Evolutionary conservation across 1,140 invertebrate genomes (phyloP), one percentile per base, ranked within the genome.

Genomic region (Philopotamus ludificatus): DNA sequence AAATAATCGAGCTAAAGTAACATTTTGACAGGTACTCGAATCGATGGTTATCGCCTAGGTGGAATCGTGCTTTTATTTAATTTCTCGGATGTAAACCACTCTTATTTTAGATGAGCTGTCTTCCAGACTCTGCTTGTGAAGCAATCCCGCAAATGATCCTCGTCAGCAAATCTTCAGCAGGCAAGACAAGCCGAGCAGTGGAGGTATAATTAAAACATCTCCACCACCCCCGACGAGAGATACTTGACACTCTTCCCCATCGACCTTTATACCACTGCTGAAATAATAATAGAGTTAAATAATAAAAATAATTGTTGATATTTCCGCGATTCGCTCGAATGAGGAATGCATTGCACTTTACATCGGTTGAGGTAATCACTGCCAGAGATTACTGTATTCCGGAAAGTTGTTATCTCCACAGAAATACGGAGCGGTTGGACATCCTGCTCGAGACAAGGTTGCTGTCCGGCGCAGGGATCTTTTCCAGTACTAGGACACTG

Each of bases 141-240:
- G 42, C 12, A 20, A 18, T 60, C 41, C 57, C 47, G 57, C 47
- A 60, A 60, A 34, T 60, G 57, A 60, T 60, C 28, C 23, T 21
- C 57, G 57, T 60, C 57, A 60, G 57, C 57, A 60, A 60, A 60
- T 60, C 57, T 58, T 21, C n/a, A n/a, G n/a, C n/a, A n/a, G n/a
- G 39, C 41, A 41, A 20, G 41, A 34, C 57, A 34, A 47, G 57
- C 44, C 57, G 47, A 45, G 57, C 53, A 39, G 26, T 47, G 57
- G 57, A 15, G 26, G 57, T 60, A 21, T 60, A 60, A 60, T 60
- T 60, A 60, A 60, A 60, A 60, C 57, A 60, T 60, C 57, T 25
- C 57, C 20, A 16, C 23, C 21, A 34, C n/a, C n/a, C n/a, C n/a
- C n/a, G 47, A 34, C n/a, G 22, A 54, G 44, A 20, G 57, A 60